These are phyloP conservation scores for Chiridota heheva DNA, from an alignment of 35 echinoderm and acorn worm genomes.

Conservation along the genomic window DNA sequence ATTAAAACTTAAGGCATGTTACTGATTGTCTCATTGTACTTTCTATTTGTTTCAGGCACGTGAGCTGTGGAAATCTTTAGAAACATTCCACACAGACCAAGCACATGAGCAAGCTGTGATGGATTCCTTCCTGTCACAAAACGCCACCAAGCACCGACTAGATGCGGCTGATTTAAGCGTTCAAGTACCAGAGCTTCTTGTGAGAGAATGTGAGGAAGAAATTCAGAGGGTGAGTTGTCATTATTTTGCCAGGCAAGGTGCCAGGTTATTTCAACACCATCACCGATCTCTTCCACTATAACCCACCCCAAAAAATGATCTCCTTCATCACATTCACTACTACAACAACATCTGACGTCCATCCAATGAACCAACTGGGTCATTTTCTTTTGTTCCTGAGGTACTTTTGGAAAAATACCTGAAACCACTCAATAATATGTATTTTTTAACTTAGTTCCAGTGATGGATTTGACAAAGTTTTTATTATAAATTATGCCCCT, in stretches of 20 bases:
- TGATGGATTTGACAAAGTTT: too few species aligned
- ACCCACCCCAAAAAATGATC: not conserved
- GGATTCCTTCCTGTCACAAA: constrained; percentile 64
- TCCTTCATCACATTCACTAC: too few species aligned
- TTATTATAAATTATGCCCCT: too few species aligned
- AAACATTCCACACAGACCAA: constrained; percentile 41
- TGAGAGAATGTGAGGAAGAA: constrained; percentile 93
- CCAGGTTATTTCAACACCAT: not conserved
- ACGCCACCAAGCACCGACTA: constrained; percentile 60
- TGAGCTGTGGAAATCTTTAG: constrained; percentile 79
- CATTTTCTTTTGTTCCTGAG: too few species aligned
- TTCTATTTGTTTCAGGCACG: too few species aligned
- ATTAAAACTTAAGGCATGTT: too few species aligned
- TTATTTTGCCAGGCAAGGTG: not conserved
- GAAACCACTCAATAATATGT: too few species aligned
- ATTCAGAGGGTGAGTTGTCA: constrained; percentile 70
- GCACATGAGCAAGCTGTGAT: constrained; percentile 68
- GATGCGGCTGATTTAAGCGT: constrained; percentile 84
- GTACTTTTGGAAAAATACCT: too few species aligned
- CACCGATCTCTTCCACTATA: not conserved
- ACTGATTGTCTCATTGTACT: too few species aligned
- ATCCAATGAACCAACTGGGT: too few species aligned
- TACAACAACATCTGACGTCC: too few species aligned
- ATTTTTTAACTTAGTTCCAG: too few species aligned
- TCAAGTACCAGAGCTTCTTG: constrained; percentile 85